Percentiles rank a stretch among this genome's conserved stretches.
Conservation (phyloP, 2,113 vertebrate genomes). For the Myiopsitta monachus region DNA sequence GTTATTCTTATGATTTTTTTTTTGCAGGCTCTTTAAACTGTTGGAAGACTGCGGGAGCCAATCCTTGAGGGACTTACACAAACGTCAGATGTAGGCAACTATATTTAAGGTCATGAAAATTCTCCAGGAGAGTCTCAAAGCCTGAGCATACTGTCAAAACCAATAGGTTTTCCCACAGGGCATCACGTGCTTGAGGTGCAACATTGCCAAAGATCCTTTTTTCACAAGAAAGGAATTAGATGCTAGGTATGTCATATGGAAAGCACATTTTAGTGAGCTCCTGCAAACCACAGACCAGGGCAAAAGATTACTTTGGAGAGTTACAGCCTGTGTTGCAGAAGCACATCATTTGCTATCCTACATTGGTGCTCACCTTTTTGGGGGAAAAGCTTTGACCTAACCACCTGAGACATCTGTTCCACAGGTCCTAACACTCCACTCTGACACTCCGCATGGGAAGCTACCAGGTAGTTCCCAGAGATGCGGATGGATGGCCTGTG, state of each 20-base stretch:
- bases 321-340: neutral
- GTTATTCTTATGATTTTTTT: neutral
- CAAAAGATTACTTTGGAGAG: neutral
- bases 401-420: neutral
- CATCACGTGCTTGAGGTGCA: accelerated
- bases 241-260: no score
- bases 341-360: neutral
- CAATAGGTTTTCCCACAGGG: neutral
- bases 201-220: neutral
- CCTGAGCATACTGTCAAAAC: neutral
- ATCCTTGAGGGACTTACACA: neutral
- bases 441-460: neutral
- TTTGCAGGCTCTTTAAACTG: neutral
- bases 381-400: neutral
- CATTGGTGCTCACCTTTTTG: neutral
- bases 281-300: neutral
- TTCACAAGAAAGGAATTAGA: neutral
- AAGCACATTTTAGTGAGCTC: neutral
- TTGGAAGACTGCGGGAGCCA: neutral
- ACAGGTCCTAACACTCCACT: neutral
- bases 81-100: neutral
- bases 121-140: neutral
- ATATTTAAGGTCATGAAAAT: neutral
- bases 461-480: neutral
- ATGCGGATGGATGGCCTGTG: accelerated